Percentiles rank a stretch among this genome's conserved stretches.
These are phyloP conservation scores for Neolamprologus sp. DNA, from an alignment of 2,113 vertebrate genomes.

Conservation along the genomic window DNA sequence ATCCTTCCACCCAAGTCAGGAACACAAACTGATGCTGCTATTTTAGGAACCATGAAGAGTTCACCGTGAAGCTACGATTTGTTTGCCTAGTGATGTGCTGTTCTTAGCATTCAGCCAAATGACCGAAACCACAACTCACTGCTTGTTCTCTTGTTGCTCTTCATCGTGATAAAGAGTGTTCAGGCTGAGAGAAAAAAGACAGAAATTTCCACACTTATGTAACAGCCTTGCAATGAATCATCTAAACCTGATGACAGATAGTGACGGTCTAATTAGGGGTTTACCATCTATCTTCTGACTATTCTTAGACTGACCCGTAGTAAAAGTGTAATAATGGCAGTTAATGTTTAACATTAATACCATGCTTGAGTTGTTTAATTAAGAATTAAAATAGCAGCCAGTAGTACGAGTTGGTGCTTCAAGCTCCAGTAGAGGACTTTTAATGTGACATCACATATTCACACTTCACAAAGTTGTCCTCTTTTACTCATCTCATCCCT, in stretches of 20 bases:
- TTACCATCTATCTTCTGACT: constrained; percentile 26
- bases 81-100: constrained; percentile 57
- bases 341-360: constrained; percentile 55
- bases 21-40: constrained; percentile 59
- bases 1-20: constrained; percentile 50
- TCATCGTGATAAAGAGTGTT: neutral
- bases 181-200: neutral
- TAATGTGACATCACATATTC: constrained; percentile 22
- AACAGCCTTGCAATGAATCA: constrained; percentile 37
- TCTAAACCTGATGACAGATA: constrained; percentile 39
- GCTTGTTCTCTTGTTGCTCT: neutral
- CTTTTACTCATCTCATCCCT: constrained; percentile 1
- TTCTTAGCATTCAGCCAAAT: constrained; percentile 42
- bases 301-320: constrained; percentile 38
- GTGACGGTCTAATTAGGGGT: constrained; percentile 49
- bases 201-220: constrained; percentile 43
- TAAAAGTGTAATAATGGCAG: constrained; percentile 44
- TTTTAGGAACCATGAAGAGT: constrained; percentile 53
- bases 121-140: neutral
- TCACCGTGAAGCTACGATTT: constrained; percentile 39
- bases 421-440: neutral
- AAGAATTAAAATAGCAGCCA: constrained; percentile 25
- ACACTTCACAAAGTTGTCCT: constrained; percentile 13
- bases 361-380: constrained; percentile 55
- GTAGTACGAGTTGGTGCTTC: neutral